Conservation (phyloP, 2,113 vertebrate genomes). For the Pseudorectes ferrugineus region DNA sequence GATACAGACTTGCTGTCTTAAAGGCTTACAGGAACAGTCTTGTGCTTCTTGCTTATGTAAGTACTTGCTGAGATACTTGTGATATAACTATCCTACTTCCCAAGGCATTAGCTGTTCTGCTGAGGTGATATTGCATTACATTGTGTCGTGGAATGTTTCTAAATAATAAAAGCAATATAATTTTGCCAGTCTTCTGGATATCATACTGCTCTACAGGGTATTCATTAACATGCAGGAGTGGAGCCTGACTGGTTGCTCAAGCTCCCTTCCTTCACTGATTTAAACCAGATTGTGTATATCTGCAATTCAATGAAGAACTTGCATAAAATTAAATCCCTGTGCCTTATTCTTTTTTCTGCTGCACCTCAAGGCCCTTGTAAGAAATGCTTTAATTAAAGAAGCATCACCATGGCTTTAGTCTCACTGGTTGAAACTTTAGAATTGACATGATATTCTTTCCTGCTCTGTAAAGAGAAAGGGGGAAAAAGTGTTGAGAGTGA, state of each 20-base stretch:
- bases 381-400: slow-evolving; percentile 66
- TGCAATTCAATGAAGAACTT: slow-evolving; percentile 52
- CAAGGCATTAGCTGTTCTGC: not conserved
- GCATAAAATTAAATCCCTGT: slow-evolving; percentile 47
- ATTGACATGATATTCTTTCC: not conserved
- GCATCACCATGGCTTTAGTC: slow-evolving; percentile 24
- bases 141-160: not conserved
- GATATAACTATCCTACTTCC: not conserved
- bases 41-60: not conserved
- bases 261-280: not conserved
- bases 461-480: not conserved
- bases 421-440: not conserved
- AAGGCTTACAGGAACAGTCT: not conserved
- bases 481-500: not conserved
- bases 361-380: slow-evolving; percentile 3
- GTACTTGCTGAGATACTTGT: not conserved
- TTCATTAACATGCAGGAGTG: not conserved
- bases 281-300: not conserved
- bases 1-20: not conserved
- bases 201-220: not conserved
- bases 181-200: not conserved
- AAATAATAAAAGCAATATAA: not conserved
- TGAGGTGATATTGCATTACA: not conserved
- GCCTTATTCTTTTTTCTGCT: slow-evolving; percentile 20
- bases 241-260: not conserved